Percentiles rank a stretch among this genome's conserved stretches.
Conservation (phyloP, 2,113 vertebrate species). For the Struthidea cinerea region DNA sequence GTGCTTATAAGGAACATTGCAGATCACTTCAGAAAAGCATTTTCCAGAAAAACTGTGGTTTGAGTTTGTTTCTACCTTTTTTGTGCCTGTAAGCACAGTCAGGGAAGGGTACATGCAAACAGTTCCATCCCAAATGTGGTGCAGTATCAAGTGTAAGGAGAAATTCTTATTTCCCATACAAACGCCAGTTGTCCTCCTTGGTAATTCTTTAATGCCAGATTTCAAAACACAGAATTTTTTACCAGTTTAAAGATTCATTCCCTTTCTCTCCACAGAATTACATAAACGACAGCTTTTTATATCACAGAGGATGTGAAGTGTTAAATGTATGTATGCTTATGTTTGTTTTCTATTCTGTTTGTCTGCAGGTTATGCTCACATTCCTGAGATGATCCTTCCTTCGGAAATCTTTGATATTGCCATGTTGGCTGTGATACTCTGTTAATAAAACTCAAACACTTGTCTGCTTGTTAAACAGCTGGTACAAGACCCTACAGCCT, state of each 20-base stretch:
- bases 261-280: not conserved
- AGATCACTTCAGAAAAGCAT: not conserved
- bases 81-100: not conserved
- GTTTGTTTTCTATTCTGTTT: not conserved
- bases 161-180: not conserved
- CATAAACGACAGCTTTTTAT: not conserved
- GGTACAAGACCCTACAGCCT: not conserved
- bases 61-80: not conserved
- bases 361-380: not conserved
- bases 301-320: not conserved
- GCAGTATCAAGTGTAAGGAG: not conserved
- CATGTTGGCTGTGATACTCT: not conserved
- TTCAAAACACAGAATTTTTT: not conserved
- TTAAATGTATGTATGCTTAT: not conserved
- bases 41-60: not conserved
- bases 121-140: not conserved
- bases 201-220: not conserved
- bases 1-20: not conserved
- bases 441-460: not conserved
- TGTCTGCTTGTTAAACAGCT: not conserved
- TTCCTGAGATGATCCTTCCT: not conserved
- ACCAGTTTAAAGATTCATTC: not conserved
- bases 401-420: not conserved
- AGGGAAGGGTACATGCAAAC: fast-evolving
- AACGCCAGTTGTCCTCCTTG: not conserved